A percentile compares a stretch with the other conserved stretches of the same genome.
phyloP scores from a whole-genome alignment of 2,888 invertebrate genomes.

The Drosophila ustulata region DNA sequence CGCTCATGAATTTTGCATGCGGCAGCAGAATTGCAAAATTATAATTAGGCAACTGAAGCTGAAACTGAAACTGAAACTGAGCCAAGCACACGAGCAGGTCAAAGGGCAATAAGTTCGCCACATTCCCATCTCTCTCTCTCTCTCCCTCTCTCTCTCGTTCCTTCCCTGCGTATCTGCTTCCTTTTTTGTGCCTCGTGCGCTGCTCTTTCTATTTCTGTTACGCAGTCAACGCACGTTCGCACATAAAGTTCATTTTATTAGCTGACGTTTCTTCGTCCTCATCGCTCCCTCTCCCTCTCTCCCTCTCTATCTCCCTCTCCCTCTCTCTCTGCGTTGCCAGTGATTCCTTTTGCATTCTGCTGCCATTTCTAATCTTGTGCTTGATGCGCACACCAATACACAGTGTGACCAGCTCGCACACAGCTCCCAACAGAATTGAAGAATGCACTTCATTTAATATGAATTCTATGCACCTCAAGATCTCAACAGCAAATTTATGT shows the following conservation, averaged over 20 bases:
- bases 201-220: slow-evolving; percentile 29
- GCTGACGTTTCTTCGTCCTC: slow-evolving; percentile 53
- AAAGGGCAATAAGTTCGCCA: slow-evolving; percentile 39
- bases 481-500: not conserved
- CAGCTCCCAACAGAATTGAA: not conserved
- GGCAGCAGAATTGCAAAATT: slow-evolving; percentile 77
- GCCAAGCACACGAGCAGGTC: slow-evolving; percentile 17
- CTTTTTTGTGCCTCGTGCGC: not conserved
- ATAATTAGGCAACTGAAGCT: slow-evolving; percentile 71
- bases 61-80: slow-evolving; percentile 36
- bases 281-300: not conserved
- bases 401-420: slow-evolving; percentile 48
- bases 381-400: slow-evolving; percentile 21
- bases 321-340: not conserved
- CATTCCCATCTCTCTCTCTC: not conserved
- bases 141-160: not conserved
- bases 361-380: slow-evolving; percentile 48
- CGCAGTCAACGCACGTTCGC: slow-evolving; percentile 72
- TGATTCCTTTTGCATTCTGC: slow-evolving; percentile 56
- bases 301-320: not conserved
- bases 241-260: slow-evolving; percentile 81
- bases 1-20: slow-evolving; percentile 78
- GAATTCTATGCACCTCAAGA: not conserved
- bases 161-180: not conserved
- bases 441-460: not conserved